Percentiles rank a stretch among this genome's conserved stretches.
Conservation (phyloP, 2,113 vertebrate genomes). For the Chiloscyllium plagiosum region DNA sequence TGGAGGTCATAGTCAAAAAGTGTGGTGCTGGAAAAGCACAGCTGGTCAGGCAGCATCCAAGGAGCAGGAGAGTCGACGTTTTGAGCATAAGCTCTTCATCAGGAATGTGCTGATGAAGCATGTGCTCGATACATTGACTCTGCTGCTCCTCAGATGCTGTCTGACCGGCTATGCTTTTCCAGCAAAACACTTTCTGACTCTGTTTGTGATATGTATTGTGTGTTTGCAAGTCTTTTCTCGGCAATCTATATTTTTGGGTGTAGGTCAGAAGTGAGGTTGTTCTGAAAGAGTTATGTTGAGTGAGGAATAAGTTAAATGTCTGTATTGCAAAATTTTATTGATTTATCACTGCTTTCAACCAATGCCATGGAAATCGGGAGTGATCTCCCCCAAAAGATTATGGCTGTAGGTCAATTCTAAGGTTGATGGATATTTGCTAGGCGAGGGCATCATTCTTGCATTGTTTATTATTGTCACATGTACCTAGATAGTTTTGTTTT, state of each 20-base stretch:
- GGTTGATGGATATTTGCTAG: not conserved
- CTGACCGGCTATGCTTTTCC: too few species aligned
- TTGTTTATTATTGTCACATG: too few species aligned
- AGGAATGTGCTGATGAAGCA: too few species aligned
- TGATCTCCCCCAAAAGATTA: not conserved
- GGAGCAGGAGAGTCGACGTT: too few species aligned
- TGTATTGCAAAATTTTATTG: not conserved
- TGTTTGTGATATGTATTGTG: not conserved
- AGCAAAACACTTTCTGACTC: too few species aligned
- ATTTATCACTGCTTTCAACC: not conserved
- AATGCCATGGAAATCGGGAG: not conserved
- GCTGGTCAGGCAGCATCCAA: too few species aligned
- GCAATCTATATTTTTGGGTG: not conserved
- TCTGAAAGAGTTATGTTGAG: not conserved
- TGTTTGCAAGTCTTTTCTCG: not conserved
- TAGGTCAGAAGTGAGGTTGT: not conserved
- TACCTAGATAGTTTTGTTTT: too few species aligned
- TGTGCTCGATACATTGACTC: too few species aligned
- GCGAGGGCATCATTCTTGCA: not conserved
- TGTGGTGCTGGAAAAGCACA: too few species aligned
- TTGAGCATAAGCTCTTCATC: too few species aligned
- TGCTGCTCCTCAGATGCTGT: too few species aligned
- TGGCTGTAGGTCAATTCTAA: not conserved
- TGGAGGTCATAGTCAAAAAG: too few species aligned
- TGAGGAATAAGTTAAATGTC: not conserved